Evolutionary conservation across 2,797 vertebrate species (phyloP), one percentile per base, ranked within the genome.

Genomic region (Sarcoramphus papa): DNA sequence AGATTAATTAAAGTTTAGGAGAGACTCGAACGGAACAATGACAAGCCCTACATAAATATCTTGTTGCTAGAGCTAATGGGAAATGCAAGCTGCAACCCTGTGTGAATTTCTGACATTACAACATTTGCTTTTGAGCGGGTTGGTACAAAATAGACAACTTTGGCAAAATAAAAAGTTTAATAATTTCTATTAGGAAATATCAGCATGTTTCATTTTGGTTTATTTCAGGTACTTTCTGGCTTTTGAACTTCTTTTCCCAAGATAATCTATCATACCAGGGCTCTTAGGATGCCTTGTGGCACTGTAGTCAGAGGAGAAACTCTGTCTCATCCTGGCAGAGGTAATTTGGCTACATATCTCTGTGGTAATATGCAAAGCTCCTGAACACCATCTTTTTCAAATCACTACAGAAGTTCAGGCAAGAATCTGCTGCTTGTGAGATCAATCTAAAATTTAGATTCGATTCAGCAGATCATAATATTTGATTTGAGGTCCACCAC

Each of bases 1-100:
- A 80, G 95, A 93, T 96, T 97, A 96, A 96, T 97, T 95, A 97
- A 96, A 95, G 86, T 95, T 94, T 95, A 92, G 89, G 70, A 93
- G 64, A 67, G 50, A 54, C 88, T 94, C 1, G 0, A 94, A 92
- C 1, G 12, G 92, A 95, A 88, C 92, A 95, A 92, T 94, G 87
- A 95, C 84, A 88, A 92, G 57, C 70, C 60, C n/a, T 84, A 81
- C 89, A 79, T 84, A 90, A 94, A 91, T 88, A 95, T 45, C 82
- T 91, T 56, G 73, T 73, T 93, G 73, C 85, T 78, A 63, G 75
- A 88, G 59, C 62, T 96, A 95, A 88, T 85, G 59, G 85, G 76
- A 88, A 93, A 88, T 57, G 73, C 76, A 51, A 76, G 79, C 80
- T 86, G 85, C 65, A 94, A 41, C 64, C 77, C 62, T 40, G 25